A percentile compares a stretch with the other conserved stretches of the same genome.
These are phyloP conservation scores for Actinemys pallida DNA, from an alignment of 2,113 vertebrate genomes.

Conservation along the genomic window DNA sequence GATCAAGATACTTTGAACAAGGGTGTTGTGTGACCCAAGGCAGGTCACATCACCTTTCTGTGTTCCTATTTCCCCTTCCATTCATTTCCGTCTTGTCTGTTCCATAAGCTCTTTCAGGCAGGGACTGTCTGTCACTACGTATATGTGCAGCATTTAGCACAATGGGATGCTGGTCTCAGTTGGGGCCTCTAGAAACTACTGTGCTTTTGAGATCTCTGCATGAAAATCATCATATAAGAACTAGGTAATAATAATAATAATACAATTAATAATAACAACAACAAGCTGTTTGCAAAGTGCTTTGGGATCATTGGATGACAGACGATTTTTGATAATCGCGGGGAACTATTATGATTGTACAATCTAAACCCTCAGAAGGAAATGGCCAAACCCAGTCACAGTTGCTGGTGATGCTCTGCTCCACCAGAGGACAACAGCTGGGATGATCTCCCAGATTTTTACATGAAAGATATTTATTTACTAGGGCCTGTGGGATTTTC, in stretches of 20 bases:
- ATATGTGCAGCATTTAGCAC: not conserved
- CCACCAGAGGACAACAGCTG: rapidly evolving
- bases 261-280: not conserved
- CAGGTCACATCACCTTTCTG: constrained; percentile 47
- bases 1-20: not conserved
- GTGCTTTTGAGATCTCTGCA: not conserved
- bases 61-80: constrained; percentile 4
- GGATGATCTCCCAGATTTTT: not conserved
- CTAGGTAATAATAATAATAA: not conserved
- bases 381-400: not conserved
- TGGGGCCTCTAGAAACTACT: not conserved
- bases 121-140: not conserved
- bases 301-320: not conserved
- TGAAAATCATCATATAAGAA: not conserved
- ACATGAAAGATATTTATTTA: not conserved
- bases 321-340: rapidly evolving
- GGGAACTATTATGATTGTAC: not conserved
- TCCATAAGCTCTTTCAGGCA: not conserved
- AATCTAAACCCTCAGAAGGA: not conserved
- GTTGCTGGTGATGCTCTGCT: not conserved
- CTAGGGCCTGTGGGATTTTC: rapidly evolving
- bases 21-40: not conserved
- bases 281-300: rapidly evolving
- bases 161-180: rapidly evolving
- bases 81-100: constrained; percentile 23